Percentiles rank a stretch among this genome's conserved stretches.
These are phyloP conservation scores for Bombylius discolor DNA, from an alignment of 2,888 invertebrate species.

Conservation along the genomic window DNA sequence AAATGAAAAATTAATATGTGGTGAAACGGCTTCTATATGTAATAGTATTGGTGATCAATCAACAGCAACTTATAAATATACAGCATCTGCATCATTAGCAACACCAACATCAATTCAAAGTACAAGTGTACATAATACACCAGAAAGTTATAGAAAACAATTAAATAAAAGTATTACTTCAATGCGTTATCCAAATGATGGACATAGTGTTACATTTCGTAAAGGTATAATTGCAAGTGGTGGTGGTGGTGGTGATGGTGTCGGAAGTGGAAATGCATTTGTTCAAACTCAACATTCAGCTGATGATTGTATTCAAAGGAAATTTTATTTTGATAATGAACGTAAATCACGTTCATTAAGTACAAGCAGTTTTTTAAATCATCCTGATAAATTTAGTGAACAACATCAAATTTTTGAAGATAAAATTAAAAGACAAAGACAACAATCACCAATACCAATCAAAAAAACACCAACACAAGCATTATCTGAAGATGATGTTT, in stretches of 20 bases:
- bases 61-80: not conserved
- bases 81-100: not conserved
- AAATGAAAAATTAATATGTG: slow-evolving; percentile 14
- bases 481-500: not conserved
- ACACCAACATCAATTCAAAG: not conserved
- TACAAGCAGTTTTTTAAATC: slow-evolving; percentile 11
- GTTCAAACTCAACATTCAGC: slow-evolving; percentile 14
- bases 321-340: not conserved
- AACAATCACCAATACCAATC: not conserved
- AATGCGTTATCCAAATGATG: not conserved
- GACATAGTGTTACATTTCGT: not conserved
- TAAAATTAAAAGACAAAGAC: not conserved
- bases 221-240: not conserved
- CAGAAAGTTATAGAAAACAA: slow-evolving; percentile 8
- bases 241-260: not conserved
- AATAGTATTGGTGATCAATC: not conserved
- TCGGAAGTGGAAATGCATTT: not conserved
- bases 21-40: not conserved
- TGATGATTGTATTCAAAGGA: slow-evolving; percentile 13
- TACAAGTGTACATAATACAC: slow-evolving; percentile 8
- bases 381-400: not conserved
- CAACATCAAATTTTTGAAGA: not conserved
- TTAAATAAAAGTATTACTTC: not conserved
- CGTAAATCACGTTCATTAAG: slow-evolving; percentile 14
- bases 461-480: not conserved